These are phyloP conservation scores for Pachycephus smyrnensis DNA, from an alignment of 2,888 invertebrate species.

Conservation along the genomic window DNA sequence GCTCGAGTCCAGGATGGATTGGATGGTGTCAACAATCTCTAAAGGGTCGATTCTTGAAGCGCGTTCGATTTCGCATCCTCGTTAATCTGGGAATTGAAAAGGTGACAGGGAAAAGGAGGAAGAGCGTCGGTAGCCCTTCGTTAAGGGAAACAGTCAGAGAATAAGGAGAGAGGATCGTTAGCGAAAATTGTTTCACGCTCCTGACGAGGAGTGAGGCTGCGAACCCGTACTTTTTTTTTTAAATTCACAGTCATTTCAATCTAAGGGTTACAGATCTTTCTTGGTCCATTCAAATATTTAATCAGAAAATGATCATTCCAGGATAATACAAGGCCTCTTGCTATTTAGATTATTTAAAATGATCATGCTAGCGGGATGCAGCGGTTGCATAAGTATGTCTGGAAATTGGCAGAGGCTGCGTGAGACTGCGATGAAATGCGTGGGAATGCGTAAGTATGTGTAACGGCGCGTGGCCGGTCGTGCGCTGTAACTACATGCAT, in stretches of 20 bases:
- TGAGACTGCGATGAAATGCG: neutral
- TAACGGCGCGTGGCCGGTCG: conserved; percentile 6
- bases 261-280: neutral
- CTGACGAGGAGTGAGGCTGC: neutral
- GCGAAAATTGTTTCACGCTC: neutral
- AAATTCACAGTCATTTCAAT: neutral
- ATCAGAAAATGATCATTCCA: neutral
- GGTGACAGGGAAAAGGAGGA: neutral
- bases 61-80: neutral
- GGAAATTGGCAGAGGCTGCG: neutral
- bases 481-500: conserved; percentile 37
- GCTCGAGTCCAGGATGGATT: neutral
- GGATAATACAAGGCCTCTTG: neutral
- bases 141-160: neutral
- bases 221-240: neutral
- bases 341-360: neutral
- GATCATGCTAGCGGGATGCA: neutral
- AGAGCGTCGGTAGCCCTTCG: neutral
- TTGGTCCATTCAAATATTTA: neutral
- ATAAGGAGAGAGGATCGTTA: neutral
- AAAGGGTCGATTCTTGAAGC: neutral
- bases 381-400: neutral
- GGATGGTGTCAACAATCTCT: neutral
- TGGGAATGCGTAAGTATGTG: neutral
- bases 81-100: neutral